Evolutionary conservation across 2,113 vertebrate species (phyloP), one percentile per base, ranked within the genome.

Genomic region (Ophiodon elongatus): DNA sequence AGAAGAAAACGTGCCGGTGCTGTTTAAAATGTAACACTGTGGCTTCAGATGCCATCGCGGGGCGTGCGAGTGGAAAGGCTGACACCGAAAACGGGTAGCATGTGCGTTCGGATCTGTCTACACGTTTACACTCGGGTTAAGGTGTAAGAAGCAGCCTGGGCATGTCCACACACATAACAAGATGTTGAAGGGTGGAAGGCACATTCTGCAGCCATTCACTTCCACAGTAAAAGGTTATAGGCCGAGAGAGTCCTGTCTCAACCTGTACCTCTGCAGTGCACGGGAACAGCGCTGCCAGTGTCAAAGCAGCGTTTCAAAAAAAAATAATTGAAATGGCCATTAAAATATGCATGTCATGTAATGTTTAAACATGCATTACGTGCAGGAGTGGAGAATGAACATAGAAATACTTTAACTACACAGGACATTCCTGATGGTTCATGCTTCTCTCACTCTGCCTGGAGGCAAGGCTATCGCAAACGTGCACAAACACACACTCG

Each of bases 31-130:
- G 9, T 89, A 70, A 82, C 88, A 73, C 39, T 8, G n/a, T 14
- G 9, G 62, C 79, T 80, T 27, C 57, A 90, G 85, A 93, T 94
- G 86, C 89, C 88, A 50, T 67, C 65, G 65, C 41, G 8, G 85
- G 87, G 92, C 52, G 90, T 89, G 80, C 83, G 79, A 39, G 43
- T 21, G 41, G 27, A 70, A 43, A 50, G 47, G 29, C 60, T 78
- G 10, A 62, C 57, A 33, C 54, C 68, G 59, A 56, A 68, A 82
- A 29, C 4, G 21, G 43, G 37, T 37, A 50, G 67, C 13, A 47
- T 66, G 35, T 60, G 65, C 8, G n/a, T 5, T 82, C 59, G 27
- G 17, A 54, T 78, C 63, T 47, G 43, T 66, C 14, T 23, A 23
- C 66, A 72, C 62, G 73, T 56, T 71, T 35, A 64, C 37, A 59